These are phyloP conservation scores for Sander vitreus DNA, from an alignment of 2,113 vertebrate species.

Conservation along the genomic window DNA sequence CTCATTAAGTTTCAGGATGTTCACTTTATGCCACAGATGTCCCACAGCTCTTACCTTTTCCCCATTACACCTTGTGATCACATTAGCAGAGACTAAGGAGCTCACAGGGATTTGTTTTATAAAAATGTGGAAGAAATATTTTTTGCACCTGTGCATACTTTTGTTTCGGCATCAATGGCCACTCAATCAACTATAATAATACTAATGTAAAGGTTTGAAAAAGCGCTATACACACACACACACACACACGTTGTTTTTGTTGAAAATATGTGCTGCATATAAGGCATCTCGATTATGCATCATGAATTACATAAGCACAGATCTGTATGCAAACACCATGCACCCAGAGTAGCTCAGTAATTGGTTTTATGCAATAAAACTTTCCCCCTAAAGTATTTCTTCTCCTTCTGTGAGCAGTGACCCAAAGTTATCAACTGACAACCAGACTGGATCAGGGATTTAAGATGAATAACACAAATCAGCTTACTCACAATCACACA, in stretches of 20 bases:
- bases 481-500: constrained; percentile 68
- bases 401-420: constrained; percentile 41
- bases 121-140: neutral
- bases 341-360: constrained; percentile 26
- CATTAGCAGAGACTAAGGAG: constrained; percentile 5
- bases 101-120: constrained; percentile 13
- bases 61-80: constrained; percentile 12
- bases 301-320: constrained; percentile 36
- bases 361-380: constrained; percentile 57
- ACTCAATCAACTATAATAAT: neutral
- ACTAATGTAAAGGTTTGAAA: constrained; percentile 9
- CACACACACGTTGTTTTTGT: neutral
- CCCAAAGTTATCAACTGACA: constrained; percentile 65
- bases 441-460: constrained; percentile 67
- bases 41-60: constrained; percentile 24
- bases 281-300: constrained; percentile 25
- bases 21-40: constrained; percentile 36
- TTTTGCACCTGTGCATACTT: neutral
- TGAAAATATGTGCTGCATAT: constrained; percentile 26
- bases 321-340: constrained; percentile 23
- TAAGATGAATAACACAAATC: constrained; percentile 72
- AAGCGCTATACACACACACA: neutral
- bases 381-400: constrained; percentile 18
- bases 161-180: neutral
- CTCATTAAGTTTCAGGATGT: constrained; percentile 56